phyloP scores from a whole-genome alignment of 2,797 vertebrate genomes.

The Macropodus opercularis region DNA sequence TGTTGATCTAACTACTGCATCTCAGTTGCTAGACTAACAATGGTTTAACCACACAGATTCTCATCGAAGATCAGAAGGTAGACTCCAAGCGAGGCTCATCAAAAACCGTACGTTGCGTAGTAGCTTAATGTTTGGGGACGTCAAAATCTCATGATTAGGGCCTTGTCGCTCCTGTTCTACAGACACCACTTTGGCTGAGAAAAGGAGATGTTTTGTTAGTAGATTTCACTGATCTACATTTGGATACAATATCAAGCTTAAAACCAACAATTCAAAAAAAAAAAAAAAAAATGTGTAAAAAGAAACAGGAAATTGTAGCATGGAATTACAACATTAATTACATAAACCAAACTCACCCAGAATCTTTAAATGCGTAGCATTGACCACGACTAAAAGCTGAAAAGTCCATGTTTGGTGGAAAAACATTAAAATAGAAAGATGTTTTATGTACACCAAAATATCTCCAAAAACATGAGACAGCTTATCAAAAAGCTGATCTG shows the following conservation, averaged over 20 bases:
- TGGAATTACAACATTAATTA: slow-evolving; percentile 67
- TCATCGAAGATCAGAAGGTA: slow-evolving; percentile 41
- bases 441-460: slow-evolving; percentile 71
- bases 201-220: slow-evolving; percentile 51
- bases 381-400: slow-evolving; percentile 63
- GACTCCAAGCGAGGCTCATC: slow-evolving; percentile 47
- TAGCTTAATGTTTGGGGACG: slow-evolving; percentile 35
- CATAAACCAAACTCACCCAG: slow-evolving; percentile 51
- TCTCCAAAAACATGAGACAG: slow-evolving; percentile 59
- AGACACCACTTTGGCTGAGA: slow-evolving; percentile 66
- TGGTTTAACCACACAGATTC: slow-evolving; percentile 39
- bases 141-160: slow-evolving; percentile 29
- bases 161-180: slow-evolving; percentile 41
- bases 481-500: slow-evolving; percentile 73
- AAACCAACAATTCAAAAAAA: slow-evolving; percentile 64
- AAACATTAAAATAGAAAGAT: slow-evolving; percentile 56
- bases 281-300: slow-evolving; percentile 42
- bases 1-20: slow-evolving; percentile 63
- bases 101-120: slow-evolving; percentile 40
- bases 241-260: slow-evolving; percentile 72
- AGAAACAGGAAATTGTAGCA: slow-evolving; percentile 56
- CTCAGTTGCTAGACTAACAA: slow-evolving; percentile 40
- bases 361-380: slow-evolving; percentile 63
- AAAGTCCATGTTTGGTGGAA: slow-evolving; percentile 62
- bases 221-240: slow-evolving; percentile 65